Evolutionary conservation across 2,113 vertebrate species (phyloP).

Genomic region (Rallus limicola): DNA sequence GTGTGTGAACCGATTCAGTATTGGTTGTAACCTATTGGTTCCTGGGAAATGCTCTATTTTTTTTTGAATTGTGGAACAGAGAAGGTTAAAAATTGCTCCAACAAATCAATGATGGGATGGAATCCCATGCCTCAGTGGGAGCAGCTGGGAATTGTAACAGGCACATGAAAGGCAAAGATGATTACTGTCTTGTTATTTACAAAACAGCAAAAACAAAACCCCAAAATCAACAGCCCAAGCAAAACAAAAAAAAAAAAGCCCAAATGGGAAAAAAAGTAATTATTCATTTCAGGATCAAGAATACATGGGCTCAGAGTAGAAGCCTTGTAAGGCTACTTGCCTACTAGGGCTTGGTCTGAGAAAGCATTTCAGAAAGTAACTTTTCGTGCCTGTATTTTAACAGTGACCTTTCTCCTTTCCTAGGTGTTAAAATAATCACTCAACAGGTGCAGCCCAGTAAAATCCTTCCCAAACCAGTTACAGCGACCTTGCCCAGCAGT

Average conservation of each 20-base stretch:
- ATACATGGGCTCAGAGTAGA: neutral
- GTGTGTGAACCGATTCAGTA: neutral
- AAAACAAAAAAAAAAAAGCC: no score
- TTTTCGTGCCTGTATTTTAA: constrained; percentile 66
- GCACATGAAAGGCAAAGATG: constrained; percentile 24
- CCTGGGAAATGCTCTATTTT: neutral
- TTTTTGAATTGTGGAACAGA: neutral
- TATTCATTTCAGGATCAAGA: neutral
- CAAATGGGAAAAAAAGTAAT: neutral
- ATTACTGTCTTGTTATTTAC: neutral
- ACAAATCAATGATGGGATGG: neutral
- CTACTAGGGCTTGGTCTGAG: constrained; percentile 47
- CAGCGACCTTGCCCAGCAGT: constrained; percentile 88
- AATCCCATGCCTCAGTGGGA: neutral
- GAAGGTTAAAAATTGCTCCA: neutral
- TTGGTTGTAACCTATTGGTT: constrained; percentile 10
- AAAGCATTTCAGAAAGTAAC: constrained; percentile 59
- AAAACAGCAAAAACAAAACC: neutral
- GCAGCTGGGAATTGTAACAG: constrained; percentile 7
- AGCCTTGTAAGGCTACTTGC: constrained; percentile 49
- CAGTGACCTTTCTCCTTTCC: constrained; percentile 71
- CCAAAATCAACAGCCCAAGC: no score
- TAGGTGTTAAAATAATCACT: constrained; percentile 99
- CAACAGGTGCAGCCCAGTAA: constrained; percentile 99
- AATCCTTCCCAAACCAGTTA: constrained; percentile 96